A percentile compares a stretch with the other conserved stretches of the same genome.
These are phyloP conservation scores for Orthochromis malagaraziensis DNA, from an alignment of 2,113 vertebrate species.

Conservation along the genomic window DNA sequence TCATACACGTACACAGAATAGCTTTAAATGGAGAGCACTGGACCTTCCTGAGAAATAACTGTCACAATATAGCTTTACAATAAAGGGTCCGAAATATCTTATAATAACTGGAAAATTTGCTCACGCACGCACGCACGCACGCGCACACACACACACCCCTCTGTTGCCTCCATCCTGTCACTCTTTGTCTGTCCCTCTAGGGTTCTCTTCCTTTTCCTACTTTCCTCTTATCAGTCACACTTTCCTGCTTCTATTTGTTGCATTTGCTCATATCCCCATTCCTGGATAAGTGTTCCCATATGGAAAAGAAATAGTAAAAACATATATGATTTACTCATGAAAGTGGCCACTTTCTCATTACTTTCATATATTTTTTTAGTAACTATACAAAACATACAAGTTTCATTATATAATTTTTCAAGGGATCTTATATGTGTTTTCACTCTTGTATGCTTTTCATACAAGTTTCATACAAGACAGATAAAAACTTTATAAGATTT, in stretches of 20 bases:
- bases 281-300: background rate
- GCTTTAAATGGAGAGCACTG: background rate
- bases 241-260: background rate
- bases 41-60: background rate
- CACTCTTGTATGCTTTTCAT: no score
- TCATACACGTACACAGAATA: background rate
- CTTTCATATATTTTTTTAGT: no score
- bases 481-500: no score
- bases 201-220: background rate
- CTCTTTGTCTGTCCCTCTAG: background rate
- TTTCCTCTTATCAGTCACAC: background rate
- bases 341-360: no score
- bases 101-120: background rate
- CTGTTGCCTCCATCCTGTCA: background rate
- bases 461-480: no score
- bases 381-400: no score
- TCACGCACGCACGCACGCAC: accelerated
- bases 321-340: no score
- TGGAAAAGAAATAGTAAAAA: no score
- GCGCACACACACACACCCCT: background rate
- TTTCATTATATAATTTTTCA: no score
- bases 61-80: background rate
- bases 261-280: background rate
- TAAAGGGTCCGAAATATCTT: background rate
- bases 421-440: no score